phyloP scores from a whole-genome alignment of 2,113 vertebrate species.

The Gadus macrocephalus region DNA sequence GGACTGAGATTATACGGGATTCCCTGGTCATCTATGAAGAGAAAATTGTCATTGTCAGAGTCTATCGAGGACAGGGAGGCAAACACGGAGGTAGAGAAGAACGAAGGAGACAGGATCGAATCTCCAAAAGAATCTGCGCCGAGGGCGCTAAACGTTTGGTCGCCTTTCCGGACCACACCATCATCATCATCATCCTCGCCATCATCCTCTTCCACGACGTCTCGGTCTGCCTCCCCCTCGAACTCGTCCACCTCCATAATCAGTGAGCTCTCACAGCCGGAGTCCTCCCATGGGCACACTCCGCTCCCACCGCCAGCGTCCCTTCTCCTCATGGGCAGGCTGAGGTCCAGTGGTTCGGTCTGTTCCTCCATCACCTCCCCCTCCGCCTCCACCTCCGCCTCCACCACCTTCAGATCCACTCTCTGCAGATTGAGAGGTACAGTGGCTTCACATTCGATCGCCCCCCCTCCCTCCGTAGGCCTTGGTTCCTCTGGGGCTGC shows the following conservation, averaged over 20 bases:
- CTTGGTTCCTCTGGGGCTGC: slow-evolving; percentile 13
- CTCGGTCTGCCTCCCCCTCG: slow-evolving; percentile 65
- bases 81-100: slow-evolving; percentile 42
- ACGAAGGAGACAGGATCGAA: slow-evolving; percentile 38
- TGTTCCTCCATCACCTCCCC: slow-evolving; percentile 41
- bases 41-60: slow-evolving; percentile 53
- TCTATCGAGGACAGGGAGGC: slow-evolving; percentile 42
- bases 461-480: slow-evolving; percentile 39
- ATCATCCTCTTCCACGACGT: slow-evolving; percentile 64
- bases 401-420: slow-evolving; percentile 25
- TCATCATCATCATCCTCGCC: slow-evolving; percentile 23
- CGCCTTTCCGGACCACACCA: not conserved
- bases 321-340: slow-evolving; percentile 61
- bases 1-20: slow-evolving; percentile 72
- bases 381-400: not conserved
- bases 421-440: slow-evolving; percentile 30
- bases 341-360: slow-evolving; percentile 69
- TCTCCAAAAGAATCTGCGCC: not conserved
- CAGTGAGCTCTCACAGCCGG: slow-evolving; percentile 57
- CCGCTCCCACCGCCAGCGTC: slow-evolving; percentile 38
- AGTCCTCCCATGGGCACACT: slow-evolving; percentile 48
- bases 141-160: not conserved
- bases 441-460: slow-evolving; percentile 22
- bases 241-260: slow-evolving; percentile 78
- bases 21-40: slow-evolving; percentile 75